Base-by-base conservation (phyloP, 1,140 invertebrate species). In the Pseudobourletiella spinata region DNA sequence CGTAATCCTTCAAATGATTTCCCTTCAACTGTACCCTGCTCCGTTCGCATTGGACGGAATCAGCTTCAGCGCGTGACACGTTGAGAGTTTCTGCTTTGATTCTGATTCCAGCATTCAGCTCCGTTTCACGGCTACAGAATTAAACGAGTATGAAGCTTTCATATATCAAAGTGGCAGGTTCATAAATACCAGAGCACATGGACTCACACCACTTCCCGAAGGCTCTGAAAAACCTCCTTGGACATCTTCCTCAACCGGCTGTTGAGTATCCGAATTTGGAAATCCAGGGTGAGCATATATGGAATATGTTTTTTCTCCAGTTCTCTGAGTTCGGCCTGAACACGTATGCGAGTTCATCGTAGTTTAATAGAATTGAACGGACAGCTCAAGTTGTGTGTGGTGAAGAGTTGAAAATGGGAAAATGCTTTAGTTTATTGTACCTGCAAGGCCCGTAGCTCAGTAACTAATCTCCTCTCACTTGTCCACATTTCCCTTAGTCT, bases 241-340 rank as follows among this genome's bases (percentile, higher is more conserved):
- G 28, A 18, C 3, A 55, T 22, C 25, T 55, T 4, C 3, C 16
- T 18, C 18, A 55, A 24, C 14, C 52, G 3, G 18, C 18, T 30
- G 14, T 32, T 30, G 8, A 55, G 22, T 35, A 55, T 55, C 26
- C 32, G 30, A 22, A 55, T 32, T 55, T 55, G 52, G 26, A 55
- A 55, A 22, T 55, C 52, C 16, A 55, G 30, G 2, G 35, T 43
- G 8, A 58, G 16, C 29, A 56, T 56, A 32, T 32, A 3, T 4
- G 29, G 52, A 35, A 32, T 18, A 32, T 56, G 28, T 18, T 6
- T 3, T 6, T 56, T 11, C 39, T 56, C 26, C 29, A 56, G 26
- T 8, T 25, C 4, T 26, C 28, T 26, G 22, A 51, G n/a, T 51
- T 51, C 14, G 3, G 28, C n/a, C 48, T 46, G 4, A n/a, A n/a